phyloP scores from a whole-genome alignment of 1,140 invertebrate genomes.

The Leptinotarsa defecta region DNA sequence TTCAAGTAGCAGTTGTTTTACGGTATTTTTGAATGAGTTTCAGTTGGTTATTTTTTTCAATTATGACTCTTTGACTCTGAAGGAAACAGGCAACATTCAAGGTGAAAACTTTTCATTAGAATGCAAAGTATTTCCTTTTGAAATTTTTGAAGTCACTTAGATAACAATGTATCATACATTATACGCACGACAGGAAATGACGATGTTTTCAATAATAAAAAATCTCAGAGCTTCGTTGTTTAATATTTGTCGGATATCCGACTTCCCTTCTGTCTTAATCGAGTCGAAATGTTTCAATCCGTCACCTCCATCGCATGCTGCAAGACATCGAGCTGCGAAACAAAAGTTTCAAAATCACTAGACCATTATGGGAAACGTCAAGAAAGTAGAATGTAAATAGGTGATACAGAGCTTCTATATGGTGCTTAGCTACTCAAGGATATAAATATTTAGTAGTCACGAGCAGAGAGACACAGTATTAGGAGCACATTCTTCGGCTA shows the following conservation, averaged over 20 bases:
- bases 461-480: slow-evolving; percentile 5
- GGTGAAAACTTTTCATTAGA: too few relatives aligned
- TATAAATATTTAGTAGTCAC: slow-evolving; percentile 9
- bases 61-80: too few relatives aligned
- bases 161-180: too few relatives aligned
- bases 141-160: too few relatives aligned
- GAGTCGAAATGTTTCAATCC: too few relatives aligned
- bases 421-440: background rate
- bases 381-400: slow-evolving; percentile 8
- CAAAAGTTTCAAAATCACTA: slow-evolving; percentile 3
- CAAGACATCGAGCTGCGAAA: background rate
- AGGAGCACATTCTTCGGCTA: slow-evolving; percentile 2
- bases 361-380: slow-evolving; percentile 5
- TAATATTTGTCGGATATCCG: background rate
- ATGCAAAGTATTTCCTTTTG: too few relatives aligned
- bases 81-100: too few relatives aligned
- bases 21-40: too few relatives aligned
- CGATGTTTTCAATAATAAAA: background rate
- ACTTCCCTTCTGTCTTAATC: too few relatives aligned
- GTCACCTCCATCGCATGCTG: background rate
- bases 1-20: too few relatives aligned
- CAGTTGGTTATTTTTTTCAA: too few relatives aligned
- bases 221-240: background rate
- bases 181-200: too few relatives aligned
- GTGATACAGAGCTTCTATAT: slow-evolving; percentile 4